These are phyloP conservation scores for Pimephales promelas DNA, from an alignment of 2,113 vertebrate species.

Conservation along the genomic window DNA sequence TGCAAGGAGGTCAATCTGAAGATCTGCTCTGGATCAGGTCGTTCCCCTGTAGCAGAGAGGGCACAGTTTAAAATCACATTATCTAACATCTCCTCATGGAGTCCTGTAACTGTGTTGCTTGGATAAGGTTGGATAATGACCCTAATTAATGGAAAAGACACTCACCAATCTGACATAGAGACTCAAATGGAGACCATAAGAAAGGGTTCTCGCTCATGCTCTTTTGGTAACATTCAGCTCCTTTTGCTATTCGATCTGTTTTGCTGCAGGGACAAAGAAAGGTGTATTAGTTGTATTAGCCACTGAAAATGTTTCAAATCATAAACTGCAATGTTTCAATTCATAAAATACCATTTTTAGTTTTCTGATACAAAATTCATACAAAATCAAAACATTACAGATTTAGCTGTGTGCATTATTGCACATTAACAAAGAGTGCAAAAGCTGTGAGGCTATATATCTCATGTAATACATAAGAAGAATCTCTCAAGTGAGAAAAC, in stretches of 20 bases:
- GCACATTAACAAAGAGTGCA: not conserved
- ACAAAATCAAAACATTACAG: not conserved
- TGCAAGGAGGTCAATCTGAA: constrained; percentile 95
- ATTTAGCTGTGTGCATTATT: not conserved
- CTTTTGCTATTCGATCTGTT: constrained; percentile 92
- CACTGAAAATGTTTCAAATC: not conserved
- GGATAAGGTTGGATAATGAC: not conserved
- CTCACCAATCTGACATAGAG: constrained; percentile 96
- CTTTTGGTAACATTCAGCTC: constrained; percentile 98
- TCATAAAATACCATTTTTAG: not conserved
- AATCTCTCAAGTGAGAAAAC: not conserved
- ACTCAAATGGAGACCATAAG: constrained; percentile 97
- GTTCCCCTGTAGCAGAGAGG: constrained; percentile 82
- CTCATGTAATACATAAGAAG: not conserved
- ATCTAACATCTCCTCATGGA: not conserved
- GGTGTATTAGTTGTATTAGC: not conserved
- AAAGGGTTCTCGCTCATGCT: constrained; percentile 98
- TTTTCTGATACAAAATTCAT: not conserved
- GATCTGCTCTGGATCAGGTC: constrained; percentile 96
- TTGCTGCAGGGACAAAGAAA: constrained; percentile 76
- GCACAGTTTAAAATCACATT: constrained; percentile 4
- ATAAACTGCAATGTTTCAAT: not conserved
- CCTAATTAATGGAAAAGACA: not conserved
- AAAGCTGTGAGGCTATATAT: not conserved
- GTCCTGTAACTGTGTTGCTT: not conserved